phyloP scores from a whole-genome alignment of 2,113 vertebrate species.

The Kryptolebias marmoratus region DNA sequence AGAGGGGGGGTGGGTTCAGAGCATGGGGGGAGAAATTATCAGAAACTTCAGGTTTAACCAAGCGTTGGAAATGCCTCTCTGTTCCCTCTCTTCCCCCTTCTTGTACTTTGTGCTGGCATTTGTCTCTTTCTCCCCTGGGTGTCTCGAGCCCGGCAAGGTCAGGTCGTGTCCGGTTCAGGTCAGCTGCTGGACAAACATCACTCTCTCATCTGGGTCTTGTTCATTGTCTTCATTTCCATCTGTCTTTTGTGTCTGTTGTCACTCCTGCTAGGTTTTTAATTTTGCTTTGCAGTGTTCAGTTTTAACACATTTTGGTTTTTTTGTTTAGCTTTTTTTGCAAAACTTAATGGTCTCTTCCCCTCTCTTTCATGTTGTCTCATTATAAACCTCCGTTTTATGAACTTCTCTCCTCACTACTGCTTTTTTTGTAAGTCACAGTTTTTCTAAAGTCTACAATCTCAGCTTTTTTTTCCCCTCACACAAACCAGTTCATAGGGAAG shows the following conservation, averaged over 20 bases:
- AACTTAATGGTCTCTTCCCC: slow-evolving; percentile 38
- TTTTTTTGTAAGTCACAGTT: not conserved
- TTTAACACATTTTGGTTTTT: slow-evolving; percentile 38
- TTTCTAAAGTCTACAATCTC: slow-evolving; percentile 12
- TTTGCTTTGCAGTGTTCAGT: slow-evolving; percentile 16
- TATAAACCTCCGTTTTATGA: slow-evolving; percentile 51
- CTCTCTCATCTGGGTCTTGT: slow-evolving; percentile 22
- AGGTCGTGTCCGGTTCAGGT: slow-evolving; percentile 48
- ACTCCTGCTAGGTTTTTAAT: not conserved
- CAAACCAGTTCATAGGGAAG: slow-evolving; percentile 21
- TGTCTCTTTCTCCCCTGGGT: slow-evolving; percentile 33
- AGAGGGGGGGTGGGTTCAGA: slow-evolving; percentile 22
- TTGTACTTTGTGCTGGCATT: slow-evolving; percentile 33
- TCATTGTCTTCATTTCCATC: slow-evolving; percentile 1
- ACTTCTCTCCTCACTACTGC: slow-evolving; percentile 34
- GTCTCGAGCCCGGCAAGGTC: slow-evolving; percentile 30
- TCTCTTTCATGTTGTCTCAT: slow-evolving; percentile 40
- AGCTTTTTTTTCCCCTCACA: slow-evolving; percentile 6
- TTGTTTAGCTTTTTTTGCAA: slow-evolving; percentile 63
- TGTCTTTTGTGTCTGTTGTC: not conserved
- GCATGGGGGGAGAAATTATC: slow-evolving; percentile 71
- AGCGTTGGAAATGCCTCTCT: slow-evolving; percentile 74
- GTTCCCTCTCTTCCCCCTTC: slow-evolving; percentile 30
- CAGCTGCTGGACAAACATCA: slow-evolving; percentile 38
- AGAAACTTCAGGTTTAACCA: slow-evolving; percentile 81